Conservation (phyloP, 64 coral and sea anemone genomes). For the Porites australiensis region DNA sequence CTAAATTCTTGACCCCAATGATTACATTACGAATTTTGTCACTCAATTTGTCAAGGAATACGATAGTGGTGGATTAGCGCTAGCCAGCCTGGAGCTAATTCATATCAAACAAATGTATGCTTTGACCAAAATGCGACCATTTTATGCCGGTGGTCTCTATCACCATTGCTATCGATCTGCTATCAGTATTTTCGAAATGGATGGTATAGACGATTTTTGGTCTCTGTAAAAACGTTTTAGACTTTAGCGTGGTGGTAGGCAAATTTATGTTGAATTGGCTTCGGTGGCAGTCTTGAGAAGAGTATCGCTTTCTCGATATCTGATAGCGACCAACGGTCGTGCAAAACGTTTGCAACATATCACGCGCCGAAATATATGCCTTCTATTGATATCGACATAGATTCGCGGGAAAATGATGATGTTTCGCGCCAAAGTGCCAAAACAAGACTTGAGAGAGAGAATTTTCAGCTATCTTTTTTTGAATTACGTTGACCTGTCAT, state of each 20-base stretch:
- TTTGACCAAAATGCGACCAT: neutral
- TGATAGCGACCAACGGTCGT: neutral
- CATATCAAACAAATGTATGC: neutral
- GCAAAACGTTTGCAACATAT: neutral
- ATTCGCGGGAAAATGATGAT: neutral
- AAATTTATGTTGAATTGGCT: neutral
- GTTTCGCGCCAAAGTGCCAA: neutral
- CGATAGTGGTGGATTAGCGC: neutral
- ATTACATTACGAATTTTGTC: constrained; percentile 36
- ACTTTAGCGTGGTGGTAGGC: neutral
- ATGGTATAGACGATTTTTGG: neutral
- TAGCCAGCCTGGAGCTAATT: neutral
- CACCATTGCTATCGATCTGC: neutral
- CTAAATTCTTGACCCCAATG: constrained; percentile 39
- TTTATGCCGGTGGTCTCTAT: neutral
- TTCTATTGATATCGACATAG: neutral
- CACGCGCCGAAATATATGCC: neutral
- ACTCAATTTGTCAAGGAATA: constrained; percentile 11
- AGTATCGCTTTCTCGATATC: neutral
- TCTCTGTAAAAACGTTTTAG: neutral
- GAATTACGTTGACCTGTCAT: neutral
- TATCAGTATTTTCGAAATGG: neutral
- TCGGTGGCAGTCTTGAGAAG: neutral
- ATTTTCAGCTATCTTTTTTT: neutral
- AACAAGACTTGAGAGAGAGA: neutral